A percentile compares a stretch with the other conserved stretches of the same genome.
Evolutionary conservation across 2,888 invertebrate genomes (phyloP).

Genomic region (Aphidoletes aphidimyza): DNA sequence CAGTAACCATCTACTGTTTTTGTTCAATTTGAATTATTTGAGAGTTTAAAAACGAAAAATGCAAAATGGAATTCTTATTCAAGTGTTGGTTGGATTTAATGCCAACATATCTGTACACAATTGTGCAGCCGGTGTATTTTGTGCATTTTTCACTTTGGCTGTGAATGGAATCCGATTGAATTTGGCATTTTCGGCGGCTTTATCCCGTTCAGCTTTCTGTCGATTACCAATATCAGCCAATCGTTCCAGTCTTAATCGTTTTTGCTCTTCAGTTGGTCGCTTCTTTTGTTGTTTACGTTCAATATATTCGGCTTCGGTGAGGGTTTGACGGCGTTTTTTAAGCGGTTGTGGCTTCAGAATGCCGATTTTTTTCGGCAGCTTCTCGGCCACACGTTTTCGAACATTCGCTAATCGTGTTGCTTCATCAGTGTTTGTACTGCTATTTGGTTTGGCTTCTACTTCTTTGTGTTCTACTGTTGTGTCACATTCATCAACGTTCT

Average conservation of each 20-base stretch:
- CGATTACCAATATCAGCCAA: not conserved
- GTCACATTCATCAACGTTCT: too few relatives aligned
- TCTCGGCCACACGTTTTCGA: not conserved
- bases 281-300: not conserved
- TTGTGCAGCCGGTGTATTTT: not conserved
- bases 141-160: not conserved
- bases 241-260: not conserved
- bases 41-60: too few relatives aligned
- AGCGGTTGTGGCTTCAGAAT: not conserved
- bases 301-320: not conserved
- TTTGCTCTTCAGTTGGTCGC: too few relatives aligned
- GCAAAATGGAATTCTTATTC: not conserved
- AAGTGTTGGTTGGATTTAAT: not conserved
- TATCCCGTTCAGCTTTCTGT: not conserved
- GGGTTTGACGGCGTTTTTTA: not conserved
- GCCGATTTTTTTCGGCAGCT: not conserved
- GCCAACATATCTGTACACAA: not conserved
- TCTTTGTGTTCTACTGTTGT: too few relatives aligned
- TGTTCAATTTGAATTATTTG: too few relatives aligned
- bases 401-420: not conserved
- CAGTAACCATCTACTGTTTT: too few relatives aligned
- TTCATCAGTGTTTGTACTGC: not conserved
- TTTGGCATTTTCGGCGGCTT: not conserved
- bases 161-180: not conserved
- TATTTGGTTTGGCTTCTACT: not conserved